Conservation (phyloP, 2,888 invertebrate species). For the Oscheius sp. region DNA sequence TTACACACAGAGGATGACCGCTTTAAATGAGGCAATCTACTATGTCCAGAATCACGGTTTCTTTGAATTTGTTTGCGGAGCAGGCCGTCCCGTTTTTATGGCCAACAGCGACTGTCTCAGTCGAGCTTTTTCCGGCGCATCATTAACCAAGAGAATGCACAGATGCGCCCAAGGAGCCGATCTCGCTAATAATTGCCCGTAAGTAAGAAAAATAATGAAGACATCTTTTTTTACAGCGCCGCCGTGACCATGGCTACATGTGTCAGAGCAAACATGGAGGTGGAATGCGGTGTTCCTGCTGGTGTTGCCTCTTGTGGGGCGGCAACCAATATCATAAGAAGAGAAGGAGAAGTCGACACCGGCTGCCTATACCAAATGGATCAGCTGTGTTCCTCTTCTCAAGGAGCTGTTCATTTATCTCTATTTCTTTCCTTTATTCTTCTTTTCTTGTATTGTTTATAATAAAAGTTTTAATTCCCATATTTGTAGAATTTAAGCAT, state of each 20-base stretch:
- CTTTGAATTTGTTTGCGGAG: conserved; percentile 36
- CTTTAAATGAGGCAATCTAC: conserved; percentile 13
- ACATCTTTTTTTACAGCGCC: conserved; percentile 24
- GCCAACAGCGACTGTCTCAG: conserved; percentile 21
- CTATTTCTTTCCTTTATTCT: background rate
- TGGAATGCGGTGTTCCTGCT: conserved; percentile 25
- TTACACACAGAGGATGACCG: conserved; percentile 14
- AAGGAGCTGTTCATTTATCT: background rate
- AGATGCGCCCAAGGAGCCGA: conserved; percentile 17
- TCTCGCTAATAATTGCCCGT: conserved; percentile 28
- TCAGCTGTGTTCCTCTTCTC: conserved; percentile 22
- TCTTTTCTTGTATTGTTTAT: background rate
- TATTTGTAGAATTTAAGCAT: no score
- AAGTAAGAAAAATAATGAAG: background rate
- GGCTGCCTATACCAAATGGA: conserved; percentile 27
- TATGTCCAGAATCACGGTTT: conserved; percentile 32
- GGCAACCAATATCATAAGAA: conserved; percentile 31
- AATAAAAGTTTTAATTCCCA: background rate
- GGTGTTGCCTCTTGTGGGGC: conserved; percentile 35
- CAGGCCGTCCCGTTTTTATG: conserved; percentile 22
- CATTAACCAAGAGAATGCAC: conserved; percentile 25
- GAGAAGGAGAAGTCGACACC: conserved; percentile 32
- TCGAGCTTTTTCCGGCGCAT: conserved; percentile 9
- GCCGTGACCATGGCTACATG: conserved; percentile 28
- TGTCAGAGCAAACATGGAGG: conserved; percentile 21